These are phyloP conservation scores for Ceratina japonica DNA, from an alignment of 1,140 invertebrate species.

Conservation along the genomic window DNA sequence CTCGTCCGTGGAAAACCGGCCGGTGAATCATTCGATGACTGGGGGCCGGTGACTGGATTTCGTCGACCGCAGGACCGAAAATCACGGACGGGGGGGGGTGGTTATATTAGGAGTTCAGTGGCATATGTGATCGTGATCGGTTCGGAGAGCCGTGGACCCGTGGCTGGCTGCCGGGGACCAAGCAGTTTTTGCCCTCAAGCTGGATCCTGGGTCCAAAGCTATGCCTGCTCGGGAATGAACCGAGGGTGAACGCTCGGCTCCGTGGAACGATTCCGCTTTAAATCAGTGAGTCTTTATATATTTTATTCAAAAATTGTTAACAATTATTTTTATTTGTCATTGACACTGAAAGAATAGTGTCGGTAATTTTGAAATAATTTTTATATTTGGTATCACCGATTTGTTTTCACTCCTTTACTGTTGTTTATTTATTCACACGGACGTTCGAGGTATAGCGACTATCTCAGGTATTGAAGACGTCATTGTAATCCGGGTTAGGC, in stretches of 20 bases:
- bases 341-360: too few species aligned
- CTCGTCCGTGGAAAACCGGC: neutral
- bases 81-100: slow-evolving; percentile 11
- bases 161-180: slow-evolving; percentile 26
- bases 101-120: slow-evolving; percentile 34
- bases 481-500: slow-evolving; percentile 6
- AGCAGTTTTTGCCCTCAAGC: slow-evolving; percentile 3
- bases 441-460: neutral
- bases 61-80: neutral
- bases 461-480: neutral
- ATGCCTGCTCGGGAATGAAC: slow-evolving; percentile 38
- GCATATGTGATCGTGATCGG: slow-evolving; percentile 40
- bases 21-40: slow-evolving; percentile 5
- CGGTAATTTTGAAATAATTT: too few species aligned
- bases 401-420: too few species aligned
- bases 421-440: neutral
- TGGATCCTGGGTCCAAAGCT: neutral
- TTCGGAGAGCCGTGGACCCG: neutral
- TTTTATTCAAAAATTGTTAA: too few species aligned
- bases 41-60: slow-evolving; percentile 16
- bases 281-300: slow-evolving; percentile 50
- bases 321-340: too few species aligned
- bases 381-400: neutral
- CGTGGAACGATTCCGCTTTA: slow-evolving; percentile 34
- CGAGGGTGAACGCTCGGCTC: slow-evolving; percentile 33